Percentiles rank a stretch among this genome's conserved stretches.
These are phyloP conservation scores for Chrysopilus asiliformis DNA, from an alignment of 2,888 invertebrate genomes.

Conservation along the genomic window DNA sequence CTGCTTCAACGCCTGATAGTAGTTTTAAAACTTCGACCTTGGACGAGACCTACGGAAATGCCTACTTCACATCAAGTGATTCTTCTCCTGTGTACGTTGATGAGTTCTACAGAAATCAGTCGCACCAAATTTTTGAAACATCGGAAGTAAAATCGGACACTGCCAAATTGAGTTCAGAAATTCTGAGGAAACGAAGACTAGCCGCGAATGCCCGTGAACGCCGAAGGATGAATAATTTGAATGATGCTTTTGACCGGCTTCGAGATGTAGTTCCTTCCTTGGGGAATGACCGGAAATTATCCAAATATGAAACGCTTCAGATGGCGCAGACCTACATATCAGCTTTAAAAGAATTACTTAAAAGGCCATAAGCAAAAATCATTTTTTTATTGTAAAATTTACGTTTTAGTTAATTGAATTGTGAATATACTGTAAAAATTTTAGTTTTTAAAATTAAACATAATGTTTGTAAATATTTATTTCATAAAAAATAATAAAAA, in stretches of 20 bases:
- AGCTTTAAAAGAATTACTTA: conserved; percentile 49
- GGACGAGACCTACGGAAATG: too few species aligned
- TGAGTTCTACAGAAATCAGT: neutral
- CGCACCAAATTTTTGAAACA: neutral
- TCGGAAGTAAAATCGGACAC: neutral
- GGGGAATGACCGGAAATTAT: conserved; percentile 54
- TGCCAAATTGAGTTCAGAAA: conserved; percentile 24
- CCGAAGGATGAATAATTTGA: conserved; percentile 57
- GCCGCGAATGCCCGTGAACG: conserved; percentile 64
- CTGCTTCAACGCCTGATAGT: too few species aligned
- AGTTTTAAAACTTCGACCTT: too few species aligned
- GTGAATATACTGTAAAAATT: too few species aligned
- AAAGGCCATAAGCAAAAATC: too few species aligned
- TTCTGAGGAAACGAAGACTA: conserved; percentile 48
- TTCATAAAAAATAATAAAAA: too few species aligned
- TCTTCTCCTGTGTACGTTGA: neutral
- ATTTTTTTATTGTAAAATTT: too few species aligned
- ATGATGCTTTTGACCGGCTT: conserved; percentile 48
- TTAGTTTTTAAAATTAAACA: too few species aligned
- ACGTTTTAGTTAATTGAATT: too few species aligned
- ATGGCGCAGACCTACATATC: conserved; percentile 66
- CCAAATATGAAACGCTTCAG: conserved; percentile 63
- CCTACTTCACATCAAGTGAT: too few species aligned
- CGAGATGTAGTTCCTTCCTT: conserved; percentile 56
- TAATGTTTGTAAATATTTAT: too few species aligned